Evolutionary conservation across 2,888 invertebrate species (phyloP).

Genomic region (Drosophila paracracens): DNA sequence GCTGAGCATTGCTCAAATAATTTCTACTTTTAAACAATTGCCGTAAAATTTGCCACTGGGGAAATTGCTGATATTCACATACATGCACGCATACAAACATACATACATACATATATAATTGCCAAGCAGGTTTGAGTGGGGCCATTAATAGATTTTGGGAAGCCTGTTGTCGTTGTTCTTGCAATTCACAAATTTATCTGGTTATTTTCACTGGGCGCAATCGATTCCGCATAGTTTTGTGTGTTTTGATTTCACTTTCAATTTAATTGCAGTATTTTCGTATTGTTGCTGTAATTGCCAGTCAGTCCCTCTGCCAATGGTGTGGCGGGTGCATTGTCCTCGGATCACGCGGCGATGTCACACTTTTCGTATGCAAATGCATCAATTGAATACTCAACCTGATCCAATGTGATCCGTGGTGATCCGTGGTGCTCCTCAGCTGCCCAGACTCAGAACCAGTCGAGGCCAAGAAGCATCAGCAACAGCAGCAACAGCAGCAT

Average conservation of each 20-base stretch:
- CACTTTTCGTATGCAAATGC: slow-evolving; percentile 69
- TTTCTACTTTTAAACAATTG: slow-evolving; percentile 65
- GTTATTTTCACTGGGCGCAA: slow-evolving; percentile 62
- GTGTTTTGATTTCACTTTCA: slow-evolving; percentile 79
- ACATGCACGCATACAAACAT: too few relatives aligned
- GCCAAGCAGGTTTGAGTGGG: slow-evolving; percentile 2
- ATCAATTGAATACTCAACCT: slow-evolving; percentile 12
- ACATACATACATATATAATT: neutral
- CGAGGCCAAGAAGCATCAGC: slow-evolving; percentile 23
- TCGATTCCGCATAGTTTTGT: slow-evolving; percentile 83
- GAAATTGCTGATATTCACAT: slow-evolving; percentile 5
- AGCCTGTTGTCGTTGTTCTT: slow-evolving; percentile 73
- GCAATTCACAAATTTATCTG: slow-evolving; percentile 65
- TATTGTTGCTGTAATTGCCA: neutral
- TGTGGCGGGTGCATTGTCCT: slow-evolving; percentile 64
- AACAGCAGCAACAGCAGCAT: slow-evolving; percentile 24
- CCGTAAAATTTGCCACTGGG: slow-evolving; percentile 47
- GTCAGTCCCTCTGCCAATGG: neutral
- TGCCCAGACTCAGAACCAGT: slow-evolving; percentile 23
- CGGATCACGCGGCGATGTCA: slow-evolving; percentile 74
- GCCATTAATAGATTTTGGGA: slow-evolving; percentile 56
- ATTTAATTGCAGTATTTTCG: slow-evolving; percentile 47
- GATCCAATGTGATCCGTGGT: slow-evolving; percentile 19
- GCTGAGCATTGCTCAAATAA: slow-evolving; percentile 53
- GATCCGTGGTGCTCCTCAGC: slow-evolving; percentile 22